phyloP scores from a whole-genome alignment of 2,113 vertebrate genomes.

The Ariopsis seemanni region DNA sequence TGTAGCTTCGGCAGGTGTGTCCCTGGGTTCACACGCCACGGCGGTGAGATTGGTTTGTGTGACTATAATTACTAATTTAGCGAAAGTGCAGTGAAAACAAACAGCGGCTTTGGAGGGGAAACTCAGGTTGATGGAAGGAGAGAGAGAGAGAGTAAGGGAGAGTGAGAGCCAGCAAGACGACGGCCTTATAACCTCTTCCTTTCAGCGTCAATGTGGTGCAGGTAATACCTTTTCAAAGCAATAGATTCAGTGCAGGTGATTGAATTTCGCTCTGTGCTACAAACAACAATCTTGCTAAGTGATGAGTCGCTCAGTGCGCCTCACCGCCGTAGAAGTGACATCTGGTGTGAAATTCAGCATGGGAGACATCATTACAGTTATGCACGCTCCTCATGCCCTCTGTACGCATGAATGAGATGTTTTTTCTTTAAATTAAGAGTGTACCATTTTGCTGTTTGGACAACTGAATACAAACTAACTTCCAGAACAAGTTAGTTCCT shows the following conservation, averaged over 20 bases:
- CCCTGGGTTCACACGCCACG: conserved; percentile 62
- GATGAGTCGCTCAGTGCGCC: conserved; percentile 68
- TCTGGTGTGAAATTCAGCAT: conserved; percentile 65
- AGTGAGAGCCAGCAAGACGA: conserved; percentile 8
- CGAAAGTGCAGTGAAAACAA: conserved; percentile 73
- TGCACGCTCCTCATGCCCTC: not conserved
- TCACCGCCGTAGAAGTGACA: conserved; percentile 62
- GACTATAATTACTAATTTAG: conserved; percentile 77
- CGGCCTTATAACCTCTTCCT: conserved; percentile 63
- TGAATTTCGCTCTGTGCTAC: conserved; percentile 72
- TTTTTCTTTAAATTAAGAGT: not conserved
- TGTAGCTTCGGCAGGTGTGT: conserved; percentile 67
- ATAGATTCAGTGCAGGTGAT: conserved; percentile 68
- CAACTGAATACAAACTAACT: no score
- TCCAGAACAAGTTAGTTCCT: not conserved
- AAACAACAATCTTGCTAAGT: conserved; percentile 59
- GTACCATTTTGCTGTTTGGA: not conserved
- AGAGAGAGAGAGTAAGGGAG: conserved; percentile 18
- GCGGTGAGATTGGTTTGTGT: conserved; percentile 70
- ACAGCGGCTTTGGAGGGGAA: conserved; percentile 59
- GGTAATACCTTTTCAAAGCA: conserved; percentile 73
- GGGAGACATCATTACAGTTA: conserved; percentile 58
- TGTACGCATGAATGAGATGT: not conserved
- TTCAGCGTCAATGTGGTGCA: conserved; percentile 66
- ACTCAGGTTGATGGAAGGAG: conserved; percentile 60